phyloP scores from a whole-genome alignment of 2,888 invertebrate species.

The Hirtodrosophila confusa region DNA sequence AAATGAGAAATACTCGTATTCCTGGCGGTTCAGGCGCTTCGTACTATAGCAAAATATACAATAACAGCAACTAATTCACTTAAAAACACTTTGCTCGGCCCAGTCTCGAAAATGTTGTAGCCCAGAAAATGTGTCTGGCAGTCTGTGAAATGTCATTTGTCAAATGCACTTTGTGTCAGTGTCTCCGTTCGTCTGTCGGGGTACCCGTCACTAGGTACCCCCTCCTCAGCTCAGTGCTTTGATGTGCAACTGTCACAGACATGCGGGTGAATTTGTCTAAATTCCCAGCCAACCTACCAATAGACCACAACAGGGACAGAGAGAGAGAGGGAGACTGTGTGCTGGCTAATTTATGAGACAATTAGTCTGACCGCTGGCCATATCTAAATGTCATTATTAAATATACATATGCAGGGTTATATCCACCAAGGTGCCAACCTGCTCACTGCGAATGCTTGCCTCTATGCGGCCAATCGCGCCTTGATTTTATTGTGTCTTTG shows the following conservation, averaged over 20 bases:
- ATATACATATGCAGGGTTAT: constrained; percentile 6
- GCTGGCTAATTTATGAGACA: constrained; percentile 71
- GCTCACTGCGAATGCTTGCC: constrained; percentile 2
- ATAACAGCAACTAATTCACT: constrained; percentile 71
- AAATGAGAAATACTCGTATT: constrained; percentile 52
- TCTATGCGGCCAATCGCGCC: constrained; percentile 47
- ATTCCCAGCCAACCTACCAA: constrained; percentile 38
- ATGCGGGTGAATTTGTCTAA: constrained; percentile 73
- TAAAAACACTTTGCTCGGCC: constrained; percentile 72
- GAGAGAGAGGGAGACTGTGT: constrained; percentile 2
- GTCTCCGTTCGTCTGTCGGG: constrained; percentile 35
- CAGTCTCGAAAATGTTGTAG: constrained; percentile 52
- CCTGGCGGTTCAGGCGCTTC: constrained; percentile 5
- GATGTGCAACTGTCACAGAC: constrained; percentile 73
- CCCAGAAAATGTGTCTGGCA: constrained; percentile 71
- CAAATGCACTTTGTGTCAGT: constrained; percentile 81
- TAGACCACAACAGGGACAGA: constrained; percentile 2
- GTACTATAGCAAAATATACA: constrained; percentile 14
- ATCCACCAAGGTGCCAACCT: constrained; percentile 5
- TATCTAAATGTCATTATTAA: constrained; percentile 36
- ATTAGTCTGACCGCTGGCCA: constrained; percentile 63
- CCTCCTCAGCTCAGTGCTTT: constrained; percentile 34
- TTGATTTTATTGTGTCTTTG: constrained; percentile 72
- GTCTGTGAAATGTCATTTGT: constrained; percentile 82
- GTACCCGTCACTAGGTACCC: constrained; percentile 37